These are phyloP conservation scores for Dynastes tityus DNA, from an alignment of 2,888 invertebrate species.

Conservation along the genomic window DNA sequence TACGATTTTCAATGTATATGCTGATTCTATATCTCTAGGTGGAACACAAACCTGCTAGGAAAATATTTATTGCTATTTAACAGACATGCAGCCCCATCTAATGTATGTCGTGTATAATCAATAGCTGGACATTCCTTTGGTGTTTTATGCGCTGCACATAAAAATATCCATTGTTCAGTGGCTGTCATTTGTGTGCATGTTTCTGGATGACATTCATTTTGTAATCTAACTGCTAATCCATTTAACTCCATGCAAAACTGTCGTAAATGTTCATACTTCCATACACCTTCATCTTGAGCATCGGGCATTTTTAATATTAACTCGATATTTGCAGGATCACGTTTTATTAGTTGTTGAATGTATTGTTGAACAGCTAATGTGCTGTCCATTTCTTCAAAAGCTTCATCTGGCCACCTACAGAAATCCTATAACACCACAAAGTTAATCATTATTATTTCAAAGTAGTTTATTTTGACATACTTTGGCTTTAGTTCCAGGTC, in stretches of 20 bases:
- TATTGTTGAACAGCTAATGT: slow-evolving; percentile 98
- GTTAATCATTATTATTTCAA: slow-evolving; percentile 6
- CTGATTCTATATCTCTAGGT: not conserved
- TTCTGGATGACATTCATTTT: slow-evolving; percentile 96
- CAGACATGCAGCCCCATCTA: slow-evolving; percentile 98
- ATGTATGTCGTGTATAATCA: slow-evolving; percentile 98
- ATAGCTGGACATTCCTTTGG: slow-evolving; percentile 99
- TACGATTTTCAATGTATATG: not conserved
- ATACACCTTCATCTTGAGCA: slow-evolving; percentile 98
- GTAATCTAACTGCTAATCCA: slow-evolving; percentile 96
- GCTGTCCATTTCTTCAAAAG: slow-evolving; percentile 99
- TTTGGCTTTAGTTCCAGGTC: slow-evolving; percentile 92
- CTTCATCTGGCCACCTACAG: slow-evolving; percentile 97
- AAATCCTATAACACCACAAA: slow-evolving; percentile 81
- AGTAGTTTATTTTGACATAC: slow-evolving; percentile 63
- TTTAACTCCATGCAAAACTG: slow-evolving; percentile 99
- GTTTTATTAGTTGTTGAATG: slow-evolving; percentile 97
- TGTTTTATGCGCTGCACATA: slow-evolving; percentile 99
- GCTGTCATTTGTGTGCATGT: slow-evolving; percentile 99
- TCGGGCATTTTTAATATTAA: slow-evolving; percentile 97
- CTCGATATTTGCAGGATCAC: slow-evolving; percentile 94
- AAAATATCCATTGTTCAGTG: slow-evolving; percentile 99
- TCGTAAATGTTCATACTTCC: slow-evolving; percentile 99
- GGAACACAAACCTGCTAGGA: slow-evolving; percentile 88
- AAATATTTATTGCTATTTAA: slow-evolving; percentile 99